phyloP scores from a whole-genome alignment of 1,140 invertebrate genomes.

The Lerema accius region DNA sequence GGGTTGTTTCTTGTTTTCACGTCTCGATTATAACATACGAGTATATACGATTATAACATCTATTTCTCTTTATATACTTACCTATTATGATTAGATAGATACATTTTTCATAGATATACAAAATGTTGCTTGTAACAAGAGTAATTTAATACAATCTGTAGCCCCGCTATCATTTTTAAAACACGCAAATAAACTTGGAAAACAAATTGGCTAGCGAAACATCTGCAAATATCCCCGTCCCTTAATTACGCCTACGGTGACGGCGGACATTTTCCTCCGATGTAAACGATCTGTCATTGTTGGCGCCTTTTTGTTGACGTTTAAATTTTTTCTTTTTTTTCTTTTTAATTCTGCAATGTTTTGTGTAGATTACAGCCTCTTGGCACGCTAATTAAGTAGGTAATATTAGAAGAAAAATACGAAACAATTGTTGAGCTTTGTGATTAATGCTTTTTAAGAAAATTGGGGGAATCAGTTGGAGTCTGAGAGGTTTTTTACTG shows the following conservation, averaged over 20 bases:
- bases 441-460: constrained; percentile 35
- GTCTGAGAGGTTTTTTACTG: constrained; percentile 18
- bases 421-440: constrained; percentile 22
- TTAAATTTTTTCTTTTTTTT: constrained; percentile 48
- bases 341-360: constrained; percentile 48
- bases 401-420: constrained; percentile 48
- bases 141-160: constrained; percentile 6
- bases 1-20: too few relatives aligned
- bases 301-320: constrained; percentile 60
- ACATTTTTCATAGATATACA: too few relatives aligned
- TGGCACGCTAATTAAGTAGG: constrained; percentile 53
- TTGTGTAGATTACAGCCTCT: constrained; percentile 37
- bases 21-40: too few relatives aligned
- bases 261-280: constrained; percentile 65
- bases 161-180: constrained; percentile 15
- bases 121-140: too few relatives aligned
- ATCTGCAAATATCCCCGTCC: constrained; percentile 44
- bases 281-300: constrained; percentile 78
- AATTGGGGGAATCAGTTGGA: constrained; percentile 24
- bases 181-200: constrained; percentile 23
- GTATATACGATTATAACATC: too few relatives aligned
- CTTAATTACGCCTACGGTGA: constrained; percentile 70
- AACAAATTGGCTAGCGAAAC: constrained; percentile 36
- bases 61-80: too few relatives aligned
- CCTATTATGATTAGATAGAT: too few relatives aligned